A percentile compares a stretch with the other conserved stretches of the same genome.
Conservation (phyloP, 2,888 invertebrate genomes). For the Ormyrus thymus region DNA sequence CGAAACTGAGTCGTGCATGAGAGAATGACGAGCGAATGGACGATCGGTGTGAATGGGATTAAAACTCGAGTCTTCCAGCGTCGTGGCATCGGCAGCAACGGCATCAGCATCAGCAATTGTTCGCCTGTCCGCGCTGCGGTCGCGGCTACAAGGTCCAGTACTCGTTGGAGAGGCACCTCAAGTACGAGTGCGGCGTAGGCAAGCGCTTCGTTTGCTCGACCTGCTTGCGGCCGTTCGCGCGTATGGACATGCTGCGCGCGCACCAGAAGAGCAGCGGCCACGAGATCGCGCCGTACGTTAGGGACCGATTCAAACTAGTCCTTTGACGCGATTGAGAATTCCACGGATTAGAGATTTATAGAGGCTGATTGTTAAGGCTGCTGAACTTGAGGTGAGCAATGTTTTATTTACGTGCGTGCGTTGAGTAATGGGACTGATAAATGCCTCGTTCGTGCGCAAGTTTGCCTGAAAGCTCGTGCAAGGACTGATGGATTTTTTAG, state of each 20-base stretch:
- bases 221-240: slow-evolving; percentile 72
- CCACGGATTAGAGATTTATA: background rate
- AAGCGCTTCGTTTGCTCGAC: slow-evolving; percentile 74
- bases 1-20: too few species aligned
- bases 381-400: too few species aligned
- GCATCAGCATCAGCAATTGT: background rate
- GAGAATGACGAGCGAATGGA: too few species aligned
- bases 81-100: background rate
- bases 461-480: too few species aligned
- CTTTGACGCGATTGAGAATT: background rate
- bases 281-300: slow-evolving; percentile 60
- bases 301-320: slow-evolving; percentile 55
- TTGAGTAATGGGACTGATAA: too few species aligned
- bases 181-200: slow-evolving; percentile 73
- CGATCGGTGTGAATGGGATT: slow-evolving; percentile 1
- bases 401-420: too few species aligned
- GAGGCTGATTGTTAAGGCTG: too few species aligned
- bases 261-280: slow-evolving; percentile 64
- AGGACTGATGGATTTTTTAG: background rate
- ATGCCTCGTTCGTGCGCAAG: too few species aligned
- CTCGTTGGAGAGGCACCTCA: slow-evolving; percentile 68
- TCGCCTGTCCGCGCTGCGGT: slow-evolving; percentile 62
- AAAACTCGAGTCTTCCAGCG: slow-evolving; percentile 4
- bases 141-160: slow-evolving; percentile 63
- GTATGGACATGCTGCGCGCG: slow-evolving; percentile 71